phyloP scores from a whole-genome alignment of 2,113 vertebrate genomes.

The Rhabdomys dilectus region DNA sequence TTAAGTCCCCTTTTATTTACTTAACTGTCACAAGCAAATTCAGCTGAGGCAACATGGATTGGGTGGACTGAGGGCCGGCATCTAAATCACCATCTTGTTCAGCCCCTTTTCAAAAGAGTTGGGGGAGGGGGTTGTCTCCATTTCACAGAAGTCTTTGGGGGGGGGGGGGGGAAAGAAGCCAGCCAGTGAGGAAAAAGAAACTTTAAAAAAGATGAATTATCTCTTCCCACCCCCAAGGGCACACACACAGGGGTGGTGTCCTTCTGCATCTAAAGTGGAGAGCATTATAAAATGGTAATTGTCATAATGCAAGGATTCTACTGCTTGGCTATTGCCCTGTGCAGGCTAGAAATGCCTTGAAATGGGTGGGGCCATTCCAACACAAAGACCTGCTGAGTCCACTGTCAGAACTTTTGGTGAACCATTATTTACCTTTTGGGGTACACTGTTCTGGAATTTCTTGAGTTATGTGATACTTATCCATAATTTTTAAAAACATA shows the following conservation, averaged over 20 bases:
- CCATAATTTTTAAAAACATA: neutral
- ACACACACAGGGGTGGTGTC: rapidly evolving
- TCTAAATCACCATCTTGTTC: neutral
- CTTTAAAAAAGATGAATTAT: neutral
- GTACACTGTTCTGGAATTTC: neutral
- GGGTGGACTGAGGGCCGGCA: neutral
- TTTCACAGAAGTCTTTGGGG: neutral
- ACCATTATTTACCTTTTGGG: neutral
- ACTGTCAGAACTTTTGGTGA: neutral
- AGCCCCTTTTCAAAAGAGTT: neutral
- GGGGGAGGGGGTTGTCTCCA: neutral
- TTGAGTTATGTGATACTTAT: neutral
- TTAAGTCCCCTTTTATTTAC: conserved; percentile 2
- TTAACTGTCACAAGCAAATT: conserved; percentile 23
- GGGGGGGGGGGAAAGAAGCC: conserved; percentile 6
- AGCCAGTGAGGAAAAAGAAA: neutral
- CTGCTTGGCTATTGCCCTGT: neutral
- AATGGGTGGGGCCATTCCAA: neutral
- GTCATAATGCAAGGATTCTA: neutral
- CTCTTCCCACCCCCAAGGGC: neutral
- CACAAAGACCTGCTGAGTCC: neutral
- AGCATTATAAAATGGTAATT: neutral
- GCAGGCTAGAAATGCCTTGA: neutral
- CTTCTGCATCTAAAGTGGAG: neutral
- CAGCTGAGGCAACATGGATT: neutral